Evolutionary conservation across 1,140 invertebrate genomes (phyloP).

Genomic region (Sitobion miscanthi): DNA sequence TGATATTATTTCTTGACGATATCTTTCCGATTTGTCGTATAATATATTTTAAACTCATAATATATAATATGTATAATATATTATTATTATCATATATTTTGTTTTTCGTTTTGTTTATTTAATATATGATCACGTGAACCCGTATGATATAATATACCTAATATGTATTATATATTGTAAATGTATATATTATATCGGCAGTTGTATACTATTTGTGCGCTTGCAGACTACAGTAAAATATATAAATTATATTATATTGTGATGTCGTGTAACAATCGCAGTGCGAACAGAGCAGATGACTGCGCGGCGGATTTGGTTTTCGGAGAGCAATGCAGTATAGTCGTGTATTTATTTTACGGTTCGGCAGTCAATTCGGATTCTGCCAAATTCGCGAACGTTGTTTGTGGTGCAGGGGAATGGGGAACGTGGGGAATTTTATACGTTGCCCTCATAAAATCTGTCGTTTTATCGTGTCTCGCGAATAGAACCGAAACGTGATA

Average conservation of each 20-base stretch:
- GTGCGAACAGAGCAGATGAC: constrained; percentile 3
- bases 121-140: not conserved
- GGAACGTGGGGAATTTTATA: not conserved
- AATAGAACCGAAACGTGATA: constrained; percentile 54
- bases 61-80: no score
- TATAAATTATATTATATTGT: not conserved
- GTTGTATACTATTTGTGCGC: not conserved
- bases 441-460: constrained; percentile 46
- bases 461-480: constrained; percentile 50
- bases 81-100: not conserved
- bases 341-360: constrained; percentile 44
- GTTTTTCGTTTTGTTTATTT: not conserved
- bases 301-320: not conserved
- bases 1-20: not conserved
- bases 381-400: not conserved
- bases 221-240: not conserved
- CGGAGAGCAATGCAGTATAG: not conserved
- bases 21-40: not conserved
- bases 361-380: constrained; percentile 35
- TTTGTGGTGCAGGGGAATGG: not conserved
- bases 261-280: not conserved
- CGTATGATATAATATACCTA: not conserved
- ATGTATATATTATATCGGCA: no score
- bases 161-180: not conserved
- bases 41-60: not conserved